A percentile compares a stretch with the other conserved stretches of the same genome.
Evolutionary conservation across 2,888 invertebrate species (phyloP).

Genomic region (Ditula angustiorana): DNA sequence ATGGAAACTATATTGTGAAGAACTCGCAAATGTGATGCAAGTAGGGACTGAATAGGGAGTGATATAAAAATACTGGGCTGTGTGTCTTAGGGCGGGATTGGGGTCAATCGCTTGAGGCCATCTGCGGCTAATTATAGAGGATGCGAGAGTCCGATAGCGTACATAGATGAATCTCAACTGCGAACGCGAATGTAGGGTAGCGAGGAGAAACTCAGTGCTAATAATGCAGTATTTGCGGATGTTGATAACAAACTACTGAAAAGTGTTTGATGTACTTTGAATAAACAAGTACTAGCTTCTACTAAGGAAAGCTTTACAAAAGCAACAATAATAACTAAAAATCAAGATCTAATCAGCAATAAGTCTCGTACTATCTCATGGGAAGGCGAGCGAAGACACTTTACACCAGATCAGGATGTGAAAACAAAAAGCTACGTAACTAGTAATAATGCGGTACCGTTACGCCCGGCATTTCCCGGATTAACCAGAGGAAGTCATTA

Average conservation of each 20-base stretch:
- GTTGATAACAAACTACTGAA: conserved; percentile 35
- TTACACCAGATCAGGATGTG: conserved; percentile 33
- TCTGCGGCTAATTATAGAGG: conserved; percentile 82
- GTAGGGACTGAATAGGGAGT: conserved; percentile 62
- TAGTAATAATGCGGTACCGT: conserved; percentile 32
- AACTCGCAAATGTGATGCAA: conserved; percentile 40
- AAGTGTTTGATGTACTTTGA: conserved; percentile 1
- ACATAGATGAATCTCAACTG: conserved; percentile 70
- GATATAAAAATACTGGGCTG: conserved; percentile 75
- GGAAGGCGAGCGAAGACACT: conserved; percentile 26
- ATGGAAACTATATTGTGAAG: neutral
- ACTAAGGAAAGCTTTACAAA: too few species aligned
- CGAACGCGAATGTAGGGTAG: conserved; percentile 54
- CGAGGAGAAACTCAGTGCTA: conserved; percentile 49
- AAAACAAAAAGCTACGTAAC: conserved; percentile 38
- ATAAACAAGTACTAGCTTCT: too few species aligned
- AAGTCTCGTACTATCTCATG: conserved; percentile 22
- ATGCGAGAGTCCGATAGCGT: conserved; percentile 70
- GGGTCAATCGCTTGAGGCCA: conserved; percentile 84
- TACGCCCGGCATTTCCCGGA: conserved; percentile 62
- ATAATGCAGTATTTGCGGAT: conserved; percentile 45
- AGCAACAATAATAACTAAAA: too few species aligned
- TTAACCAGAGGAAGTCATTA: conserved; percentile 76
- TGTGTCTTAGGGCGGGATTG: conserved; percentile 78
- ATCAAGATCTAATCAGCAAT: conserved; percentile 6